A percentile compares a stretch with the other conserved stretches of the same genome.
Conservation (phyloP, 1,140 invertebrate genomes). For the Ceratina australensis region DNA sequence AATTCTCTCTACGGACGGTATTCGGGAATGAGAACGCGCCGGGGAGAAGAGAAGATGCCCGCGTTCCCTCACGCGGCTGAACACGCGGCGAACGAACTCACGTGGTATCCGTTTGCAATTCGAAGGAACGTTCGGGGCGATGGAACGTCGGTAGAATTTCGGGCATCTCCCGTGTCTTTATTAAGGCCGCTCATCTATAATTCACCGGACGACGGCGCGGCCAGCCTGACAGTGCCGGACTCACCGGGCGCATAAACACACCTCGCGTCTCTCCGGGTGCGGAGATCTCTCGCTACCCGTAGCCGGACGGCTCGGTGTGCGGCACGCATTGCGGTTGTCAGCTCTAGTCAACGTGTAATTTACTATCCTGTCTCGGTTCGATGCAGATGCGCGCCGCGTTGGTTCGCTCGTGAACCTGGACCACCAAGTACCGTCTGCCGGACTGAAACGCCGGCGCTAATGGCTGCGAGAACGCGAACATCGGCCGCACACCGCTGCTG, state of each 20-base stretch:
- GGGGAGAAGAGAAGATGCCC: background rate
- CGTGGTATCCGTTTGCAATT: constrained; percentile 45
- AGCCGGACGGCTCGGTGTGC: constrained; percentile 49
- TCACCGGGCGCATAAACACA: constrained; percentile 64
- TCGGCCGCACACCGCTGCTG: constrained; percentile 21
- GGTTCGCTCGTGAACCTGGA: constrained; percentile 39
- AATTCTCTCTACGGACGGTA: background rate
- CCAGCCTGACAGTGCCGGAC: constrained; percentile 59
- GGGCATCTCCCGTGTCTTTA: constrained; percentile 62
- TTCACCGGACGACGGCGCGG: constrained; percentile 51
- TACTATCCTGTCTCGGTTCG: constrained; percentile 61
- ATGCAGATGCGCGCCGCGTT: constrained; percentile 60
- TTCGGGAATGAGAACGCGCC: constrained; percentile 9
- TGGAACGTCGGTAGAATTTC: constrained; percentile 69
- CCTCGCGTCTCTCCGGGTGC: constrained; percentile 30
- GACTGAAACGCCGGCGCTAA: constrained; percentile 27
- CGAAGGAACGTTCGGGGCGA: constrained; percentile 41
- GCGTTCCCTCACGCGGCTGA: background rate
- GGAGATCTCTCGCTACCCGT: constrained; percentile 29
- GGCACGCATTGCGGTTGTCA: constrained; percentile 69
- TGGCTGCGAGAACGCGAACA: constrained; percentile 38
- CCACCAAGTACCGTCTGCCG: constrained; percentile 35
- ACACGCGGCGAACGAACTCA: background rate
- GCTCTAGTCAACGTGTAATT: constrained; percentile 72
- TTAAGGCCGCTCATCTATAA: constrained; percentile 65